Evolutionary conservation across 2,888 invertebrate species (phyloP), one percentile per base, ranked within the genome.

Genomic region (Vanessa cardui): DNA sequence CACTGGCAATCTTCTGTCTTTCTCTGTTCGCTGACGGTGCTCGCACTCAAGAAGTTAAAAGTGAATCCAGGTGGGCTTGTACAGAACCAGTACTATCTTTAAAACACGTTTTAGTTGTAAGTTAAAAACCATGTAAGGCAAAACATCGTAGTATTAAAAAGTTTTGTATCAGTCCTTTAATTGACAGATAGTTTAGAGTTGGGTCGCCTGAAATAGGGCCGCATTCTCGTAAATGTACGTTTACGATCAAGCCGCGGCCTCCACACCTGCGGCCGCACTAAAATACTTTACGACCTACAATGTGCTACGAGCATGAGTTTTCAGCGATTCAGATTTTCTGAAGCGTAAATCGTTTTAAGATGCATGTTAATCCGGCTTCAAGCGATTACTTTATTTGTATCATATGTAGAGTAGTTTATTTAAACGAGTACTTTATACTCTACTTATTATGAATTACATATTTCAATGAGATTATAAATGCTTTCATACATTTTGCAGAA

Each of bases 231-330:
- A 83, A 85, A 83, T 78, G 78, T 75, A 75, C 77, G 75, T 85
- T 86, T 83, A 85, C 82, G 86, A 85, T 80, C 83, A 79, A 81
- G 80, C 80, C 80, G 82, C 75, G 82, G 84, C 82, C 83, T 83
- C 80, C 83, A 77, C 90, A 90, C 87, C 90, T 90, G 89, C 83
- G 85, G 83, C 80, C 80, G 82, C 77, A 81, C 82, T 90, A 85
- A 88, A 88, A 85, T 78, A 78, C 81, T 88, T 88, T 89, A 85
- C 82, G 76, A 81, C 80, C 79, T 78, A 83, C 84, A 81, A 86
- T 87, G 84, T 83, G 80, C 79, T 77, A 76, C 77, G 78, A 78
- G 65, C 62, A 62, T 73, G 79, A 82, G 80, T 83, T 86, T 84
- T 76, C 76, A 78, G 69, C 74, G 77, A 73, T 78, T 77, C 73